phyloP scores from a whole-genome alignment of 1,140 invertebrate species.

The Nomia melanderi region DNA sequence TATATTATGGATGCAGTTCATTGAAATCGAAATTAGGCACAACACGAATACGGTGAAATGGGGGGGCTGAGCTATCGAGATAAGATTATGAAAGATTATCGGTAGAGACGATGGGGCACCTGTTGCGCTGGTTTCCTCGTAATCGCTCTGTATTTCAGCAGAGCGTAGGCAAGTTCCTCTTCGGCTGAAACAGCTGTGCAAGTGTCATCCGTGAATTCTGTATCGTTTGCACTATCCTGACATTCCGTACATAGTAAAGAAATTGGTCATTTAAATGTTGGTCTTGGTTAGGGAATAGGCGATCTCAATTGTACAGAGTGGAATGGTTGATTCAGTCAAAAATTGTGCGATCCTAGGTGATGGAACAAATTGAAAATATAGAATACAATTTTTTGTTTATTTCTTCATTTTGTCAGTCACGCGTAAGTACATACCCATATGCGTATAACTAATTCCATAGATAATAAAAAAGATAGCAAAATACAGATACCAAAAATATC shows the following conservation, averaged over 20 bases:
- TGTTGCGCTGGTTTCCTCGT: conserved; percentile 55
- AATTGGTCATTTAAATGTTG: background rate
- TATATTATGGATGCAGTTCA: no score
- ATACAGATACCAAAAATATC: no score
- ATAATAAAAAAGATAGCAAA: no score
- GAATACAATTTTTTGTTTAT: no score
- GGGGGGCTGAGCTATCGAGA: conserved; percentile 2
- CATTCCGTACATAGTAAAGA: conserved; percentile 59
- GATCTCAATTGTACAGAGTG: background rate
- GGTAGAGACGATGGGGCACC: conserved; percentile 43
- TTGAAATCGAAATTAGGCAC: background rate
- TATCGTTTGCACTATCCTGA: conserved; percentile 59
- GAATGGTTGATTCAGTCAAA: no score
- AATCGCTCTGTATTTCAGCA: conserved; percentile 57
- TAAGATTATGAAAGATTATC: conserved; percentile 43
- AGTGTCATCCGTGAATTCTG: conserved; percentile 51
- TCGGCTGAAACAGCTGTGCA: conserved; percentile 32
- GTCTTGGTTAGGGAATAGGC: conserved; percentile 47
- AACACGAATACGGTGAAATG: background rate
- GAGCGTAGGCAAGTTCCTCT: conserved; percentile 26
- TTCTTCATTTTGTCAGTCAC: no score
- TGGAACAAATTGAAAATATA: no score
- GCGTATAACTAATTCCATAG: no score
- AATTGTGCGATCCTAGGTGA: no score
- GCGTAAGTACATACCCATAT: no score